These are phyloP conservation scores for Vulpes lagopus DNA, from an alignment of 2,113 vertebrate genomes.

Conservation along the genomic window DNA sequence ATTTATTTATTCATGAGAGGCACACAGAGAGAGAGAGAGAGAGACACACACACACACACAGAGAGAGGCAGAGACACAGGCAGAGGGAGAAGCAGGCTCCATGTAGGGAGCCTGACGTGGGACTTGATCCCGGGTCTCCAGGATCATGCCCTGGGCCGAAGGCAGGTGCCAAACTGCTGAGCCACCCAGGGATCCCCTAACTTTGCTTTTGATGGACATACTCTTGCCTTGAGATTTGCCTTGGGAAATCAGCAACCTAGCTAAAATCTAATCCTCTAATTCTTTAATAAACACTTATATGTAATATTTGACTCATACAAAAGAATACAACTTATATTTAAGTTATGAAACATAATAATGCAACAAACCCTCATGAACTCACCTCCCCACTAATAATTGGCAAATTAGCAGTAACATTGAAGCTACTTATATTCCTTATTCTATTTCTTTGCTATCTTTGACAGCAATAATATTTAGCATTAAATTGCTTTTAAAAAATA, in stretches of 20 bases:
- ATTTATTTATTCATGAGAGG: too few relatives aligned
- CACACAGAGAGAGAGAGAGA: too few relatives aligned
- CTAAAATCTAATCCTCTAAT: not conserved
- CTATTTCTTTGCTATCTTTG: not conserved
- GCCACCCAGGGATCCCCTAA: not conserved
- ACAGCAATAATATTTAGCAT: not conserved
- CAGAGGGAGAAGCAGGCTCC: too few relatives aligned
- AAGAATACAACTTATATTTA: conserved; percentile 13
- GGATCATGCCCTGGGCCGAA: too few relatives aligned
- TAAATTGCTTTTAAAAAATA: not conserved
- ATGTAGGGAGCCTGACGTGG: too few relatives aligned
- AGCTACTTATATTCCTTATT: not conserved
- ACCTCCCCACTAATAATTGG: not conserved
- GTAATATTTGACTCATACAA: not conserved
- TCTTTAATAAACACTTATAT: not conserved
- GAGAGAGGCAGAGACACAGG: too few relatives aligned
- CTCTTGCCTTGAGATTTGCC: not conserved
- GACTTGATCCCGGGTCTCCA: too few relatives aligned
- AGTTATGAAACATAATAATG: not conserved
- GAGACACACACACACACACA: too few relatives aligned
- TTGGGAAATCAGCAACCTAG: not conserved
- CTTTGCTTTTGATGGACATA: not conserved
- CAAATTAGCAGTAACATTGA: not conserved
- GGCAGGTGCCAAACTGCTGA: too few relatives aligned
- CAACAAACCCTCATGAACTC: not conserved